phyloP scores from a whole-genome alignment of 2,797 vertebrate species.

The Psittacula echo region DNA sequence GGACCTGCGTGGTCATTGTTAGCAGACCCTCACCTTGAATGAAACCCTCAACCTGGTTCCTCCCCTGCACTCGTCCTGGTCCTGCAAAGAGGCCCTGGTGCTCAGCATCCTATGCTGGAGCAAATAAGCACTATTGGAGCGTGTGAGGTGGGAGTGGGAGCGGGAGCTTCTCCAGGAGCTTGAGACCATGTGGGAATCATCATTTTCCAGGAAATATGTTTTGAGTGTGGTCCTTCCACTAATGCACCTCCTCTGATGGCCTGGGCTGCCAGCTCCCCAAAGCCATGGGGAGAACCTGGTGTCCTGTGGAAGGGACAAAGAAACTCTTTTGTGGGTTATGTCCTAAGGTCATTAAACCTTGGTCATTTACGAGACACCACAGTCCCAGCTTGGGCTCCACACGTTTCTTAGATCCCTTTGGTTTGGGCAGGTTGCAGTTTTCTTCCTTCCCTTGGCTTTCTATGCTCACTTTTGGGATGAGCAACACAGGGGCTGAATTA shows the following conservation, averaged over 20 bases:
- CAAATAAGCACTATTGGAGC: accelerated
- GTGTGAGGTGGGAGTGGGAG: not conserved
- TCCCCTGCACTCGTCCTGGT: not conserved
- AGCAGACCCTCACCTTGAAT: not conserved
- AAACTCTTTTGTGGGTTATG: not conserved
- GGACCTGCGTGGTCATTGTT: not conserved
- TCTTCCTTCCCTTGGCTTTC: not conserved
- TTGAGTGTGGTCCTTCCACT: not conserved
- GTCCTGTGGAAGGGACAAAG: accelerated
- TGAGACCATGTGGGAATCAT: slow-evolving; percentile 8
- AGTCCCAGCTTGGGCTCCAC: not conserved
- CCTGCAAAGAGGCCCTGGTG: not conserved
- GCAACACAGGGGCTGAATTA: not conserved
- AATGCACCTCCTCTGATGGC: accelerated
- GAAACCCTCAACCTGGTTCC: not conserved
- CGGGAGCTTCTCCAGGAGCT: not conserved
- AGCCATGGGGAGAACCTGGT: not conserved
- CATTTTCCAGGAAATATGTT: not conserved
- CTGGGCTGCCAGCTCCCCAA: not conserved
- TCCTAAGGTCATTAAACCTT: not conserved
- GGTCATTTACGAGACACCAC: not conserved
- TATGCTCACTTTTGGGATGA: not conserved
- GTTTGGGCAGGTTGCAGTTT: not conserved
- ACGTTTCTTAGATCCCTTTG: not conserved
- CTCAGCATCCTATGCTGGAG: not conserved